Evolutionary conservation across 2,113 vertebrate genomes (phyloP).

Genomic region (Passer domesticus): DNA sequence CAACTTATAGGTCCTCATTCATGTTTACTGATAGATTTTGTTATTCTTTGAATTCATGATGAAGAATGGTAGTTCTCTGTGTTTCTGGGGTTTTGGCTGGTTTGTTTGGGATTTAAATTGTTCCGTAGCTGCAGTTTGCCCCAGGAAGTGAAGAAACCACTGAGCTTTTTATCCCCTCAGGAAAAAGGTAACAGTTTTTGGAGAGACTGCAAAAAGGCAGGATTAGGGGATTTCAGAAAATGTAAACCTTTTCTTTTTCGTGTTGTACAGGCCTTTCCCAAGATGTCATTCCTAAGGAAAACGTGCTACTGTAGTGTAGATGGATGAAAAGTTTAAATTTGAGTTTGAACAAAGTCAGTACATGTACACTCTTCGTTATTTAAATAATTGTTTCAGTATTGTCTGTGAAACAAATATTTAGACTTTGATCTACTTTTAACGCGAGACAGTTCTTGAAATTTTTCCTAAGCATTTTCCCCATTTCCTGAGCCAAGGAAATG

Average conservation of each 20-base stretch:
- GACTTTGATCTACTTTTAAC: conserved; percentile 28
- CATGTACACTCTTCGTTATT: neutral
- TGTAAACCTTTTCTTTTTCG: conserved; percentile 29
- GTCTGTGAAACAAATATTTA: neutral
- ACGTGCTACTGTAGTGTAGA: neutral
- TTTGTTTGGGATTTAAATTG: neutral
- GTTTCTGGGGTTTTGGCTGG: neutral
- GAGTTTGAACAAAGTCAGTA: neutral
- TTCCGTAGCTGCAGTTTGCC: neutral
- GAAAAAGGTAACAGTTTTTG: conserved; percentile 45
- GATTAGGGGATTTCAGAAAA: conserved; percentile 53
- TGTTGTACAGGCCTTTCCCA: neutral
- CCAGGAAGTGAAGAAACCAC: neutral
- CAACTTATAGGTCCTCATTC: neutral
- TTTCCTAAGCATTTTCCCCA: neutral
- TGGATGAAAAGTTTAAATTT: conserved; percentile 36
- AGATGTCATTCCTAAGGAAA: conserved; percentile 4
- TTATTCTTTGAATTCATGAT: neutral
- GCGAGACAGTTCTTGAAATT: neutral
- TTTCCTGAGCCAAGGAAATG: neutral
- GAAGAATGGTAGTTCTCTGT: neutral
- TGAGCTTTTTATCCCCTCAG: conserved; percentile 24
- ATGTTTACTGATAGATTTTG: neutral
- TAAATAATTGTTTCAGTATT: neutral
- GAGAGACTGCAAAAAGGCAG: conserved; percentile 30